Evolutionary conservation across 1,140 invertebrate species (phyloP), one percentile per base, ranked within the genome.

Genomic region (Brachionus manjavacas): DNA sequence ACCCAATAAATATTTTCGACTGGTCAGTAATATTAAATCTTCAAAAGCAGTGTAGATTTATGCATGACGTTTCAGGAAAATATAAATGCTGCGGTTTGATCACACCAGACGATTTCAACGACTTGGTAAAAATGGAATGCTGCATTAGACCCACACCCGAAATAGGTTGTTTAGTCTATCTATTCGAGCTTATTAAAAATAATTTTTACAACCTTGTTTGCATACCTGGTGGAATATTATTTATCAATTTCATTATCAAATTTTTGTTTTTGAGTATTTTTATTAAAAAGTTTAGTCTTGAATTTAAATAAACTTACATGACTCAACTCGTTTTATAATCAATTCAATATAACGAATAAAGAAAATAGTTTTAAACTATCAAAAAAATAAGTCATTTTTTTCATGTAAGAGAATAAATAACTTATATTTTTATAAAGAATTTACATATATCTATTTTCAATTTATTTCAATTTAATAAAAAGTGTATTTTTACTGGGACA

Each of bases 61-160:
- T 72, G 8, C 16, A 41, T 9, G 68, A 72, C 31, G 35, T 72
- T 4, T 72, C 68, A 8, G 35, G 35, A 4, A 39, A 16, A 41
- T 72, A 72, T 41, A 41, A 39, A 23, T 72, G 68, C 39, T 72
- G 68, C 41, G 68, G 68, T 16, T 11, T 41, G 31, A 41, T 72
- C 4, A 72, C 68, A 4, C 68, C 68, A 4, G 35, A 72, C 12
- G 68, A 72, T 41, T 72, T 72, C 41, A 41, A 41, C 14, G 68
- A 72, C 7, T 72, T 72, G n/a, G 68, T 41, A 14, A 72, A 72
- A 72, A 39, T 41, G 68, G 35, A 72, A 39, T 72, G 68, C 20
- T 72, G 68, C 16, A 20, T 41, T 41, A 72, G 35, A 41, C 68
- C 68, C 11, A 72, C 68, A 7, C 68, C 68, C n/a, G 35, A 72